Conservation (phyloP, 2,113 vertebrate species). For the Hirundichthys speculiger region DNA sequence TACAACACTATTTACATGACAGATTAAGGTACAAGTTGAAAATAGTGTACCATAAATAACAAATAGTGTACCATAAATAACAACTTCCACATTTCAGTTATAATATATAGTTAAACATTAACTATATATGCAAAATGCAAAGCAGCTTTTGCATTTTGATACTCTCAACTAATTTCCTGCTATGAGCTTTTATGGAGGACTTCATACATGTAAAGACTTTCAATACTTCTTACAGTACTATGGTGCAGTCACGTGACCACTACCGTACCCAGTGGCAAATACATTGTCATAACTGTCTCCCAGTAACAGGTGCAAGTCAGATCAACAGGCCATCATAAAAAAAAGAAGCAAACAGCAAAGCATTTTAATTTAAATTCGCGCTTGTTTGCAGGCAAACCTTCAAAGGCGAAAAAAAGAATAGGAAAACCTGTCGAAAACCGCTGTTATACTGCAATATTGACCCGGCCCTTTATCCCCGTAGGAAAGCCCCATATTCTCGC, state of each 20-base stretch:
- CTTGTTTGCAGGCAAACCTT: neutral
- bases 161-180: neutral
- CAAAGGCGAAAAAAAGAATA: neutral
- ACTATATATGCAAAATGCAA: no score
- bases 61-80: no score
- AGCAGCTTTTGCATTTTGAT: no score
- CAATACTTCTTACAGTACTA: conserved; percentile 1
- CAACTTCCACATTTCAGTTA: no score
- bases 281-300: neutral
- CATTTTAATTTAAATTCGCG: neutral
- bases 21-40: no score
- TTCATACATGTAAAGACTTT: neutral
- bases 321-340: neutral
- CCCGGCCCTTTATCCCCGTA: no score
- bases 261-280: conserved; percentile 22
- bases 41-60: no score
- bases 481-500: no score
- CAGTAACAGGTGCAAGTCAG: conserved; percentile 48
- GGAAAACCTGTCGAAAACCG: no score
- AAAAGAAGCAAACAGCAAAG: conserved; percentile 1
- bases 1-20: no score
- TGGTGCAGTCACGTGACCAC: conserved; percentile 49
- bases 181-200: neutral
- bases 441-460: no score
- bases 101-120: no score